Evolutionary conservation across 2,797 vertebrate species (phyloP), one percentile per base, ranked within the genome.

Genomic region (Mycteria americana): DNA sequence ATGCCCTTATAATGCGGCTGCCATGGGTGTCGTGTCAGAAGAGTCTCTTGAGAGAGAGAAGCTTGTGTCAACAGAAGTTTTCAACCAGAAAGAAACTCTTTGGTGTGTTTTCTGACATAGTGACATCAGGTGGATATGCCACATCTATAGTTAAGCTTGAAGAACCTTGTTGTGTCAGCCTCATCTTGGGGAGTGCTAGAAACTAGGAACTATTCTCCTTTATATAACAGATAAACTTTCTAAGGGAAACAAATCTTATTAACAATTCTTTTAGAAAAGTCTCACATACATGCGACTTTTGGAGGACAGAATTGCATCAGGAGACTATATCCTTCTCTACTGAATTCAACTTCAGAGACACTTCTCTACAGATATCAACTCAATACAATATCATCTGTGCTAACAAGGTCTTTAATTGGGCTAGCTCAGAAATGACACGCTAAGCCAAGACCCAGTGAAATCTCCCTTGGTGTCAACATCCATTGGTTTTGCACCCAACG

Each of bases 131-230:
- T 63, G 54, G 67, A 46, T 41, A 1, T 5, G 19, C 35, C 63
- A 81, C 27, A 59, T 10, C 14, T 46, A 5, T 3, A 62, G 83
- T 6, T 39, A 57, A 46, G 21, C 4, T 72, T 41, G 37, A 50
- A 84, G 73, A 93, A 46, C n/a, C 22, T 84, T 53, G 2, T 31
- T 69, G n/a, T 92, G 85, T 92, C 80, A 92, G 18, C n/a, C n/a
- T 93, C 45, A 37, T 50, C 74, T 59, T 19, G 14, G 45, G 81
- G 78, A 89, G 14, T 5, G 4, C 27, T 75, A 46, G 68, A 81
- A 93, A 45, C 13, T 18, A 28, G 46, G 16, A 82, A 27, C 21
- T 59, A 6, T 23, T 85, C 41, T 54, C 45, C 33, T 85, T 67
- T 30, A 21, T n/a, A 3, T 35, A 51, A 35, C 19, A 65, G 57